Conservation (phyloP, 2,888 invertebrate genomes). For the Orchesellides sinensis region DNA sequence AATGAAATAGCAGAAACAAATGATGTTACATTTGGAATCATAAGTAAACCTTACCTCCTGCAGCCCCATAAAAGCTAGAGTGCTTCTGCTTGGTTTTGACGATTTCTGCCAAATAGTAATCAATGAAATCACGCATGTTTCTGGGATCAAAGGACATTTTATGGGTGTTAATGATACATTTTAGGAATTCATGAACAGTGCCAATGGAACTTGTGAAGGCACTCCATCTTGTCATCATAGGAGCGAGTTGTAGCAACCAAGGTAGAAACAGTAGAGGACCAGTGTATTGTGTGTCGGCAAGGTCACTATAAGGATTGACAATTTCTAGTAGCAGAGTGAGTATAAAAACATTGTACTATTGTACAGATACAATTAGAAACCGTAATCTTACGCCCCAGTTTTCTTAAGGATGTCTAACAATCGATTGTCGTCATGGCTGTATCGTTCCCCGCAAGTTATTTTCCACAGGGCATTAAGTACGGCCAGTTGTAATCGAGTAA, state of each 20-base stretch:
- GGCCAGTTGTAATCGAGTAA: slow-evolving; percentile 68
- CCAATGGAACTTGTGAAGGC: slow-evolving; percentile 69
- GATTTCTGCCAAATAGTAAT: slow-evolving; percentile 71
- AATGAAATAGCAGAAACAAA: neutral
- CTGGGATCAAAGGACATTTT: slow-evolving; percentile 56
- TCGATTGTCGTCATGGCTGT: slow-evolving; percentile 69
- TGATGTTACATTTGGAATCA: neutral
- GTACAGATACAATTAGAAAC: neutral
- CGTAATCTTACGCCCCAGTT: slow-evolving; percentile 71
- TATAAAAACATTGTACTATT: neutral
- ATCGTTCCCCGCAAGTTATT: slow-evolving; percentile 73
- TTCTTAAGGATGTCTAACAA: slow-evolving; percentile 69
- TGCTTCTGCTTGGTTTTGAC: slow-evolving; percentile 62
- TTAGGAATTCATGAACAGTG: slow-evolving; percentile 70
- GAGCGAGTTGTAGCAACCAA: slow-evolving; percentile 71
- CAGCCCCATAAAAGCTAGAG: slow-evolving; percentile 69
- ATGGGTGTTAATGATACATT: slow-evolving; percentile 66
- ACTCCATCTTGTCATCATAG: slow-evolving; percentile 72
- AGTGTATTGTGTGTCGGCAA: slow-evolving; percentile 73
- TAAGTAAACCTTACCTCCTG: slow-evolving; percentile 62
- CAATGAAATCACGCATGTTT: slow-evolving; percentile 70
- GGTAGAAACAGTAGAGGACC: slow-evolving; percentile 73
- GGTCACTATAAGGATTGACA: slow-evolving; percentile 62
- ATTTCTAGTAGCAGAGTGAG: neutral
- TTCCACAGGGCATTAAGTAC: slow-evolving; percentile 74